Evolutionary conservation across 2,113 vertebrate species (phyloP), one percentile per base, ranked within the genome.

Genomic region (Psammodynastes pulverulentus): DNA sequence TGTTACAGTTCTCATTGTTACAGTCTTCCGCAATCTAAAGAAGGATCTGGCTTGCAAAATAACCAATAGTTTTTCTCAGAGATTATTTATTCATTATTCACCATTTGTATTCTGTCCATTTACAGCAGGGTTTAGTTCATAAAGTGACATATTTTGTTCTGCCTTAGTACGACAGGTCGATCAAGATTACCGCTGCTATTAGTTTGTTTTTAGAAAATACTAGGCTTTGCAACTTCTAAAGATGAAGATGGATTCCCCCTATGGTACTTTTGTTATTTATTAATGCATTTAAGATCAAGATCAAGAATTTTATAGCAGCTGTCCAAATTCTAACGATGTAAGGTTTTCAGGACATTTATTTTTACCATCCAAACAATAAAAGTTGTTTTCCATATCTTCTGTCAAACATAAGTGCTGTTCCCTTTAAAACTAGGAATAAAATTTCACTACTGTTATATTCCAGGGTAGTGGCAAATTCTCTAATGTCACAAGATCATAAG

Each of bases 281-380:
- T 94, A 56, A 89, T 86, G 94, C 87, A 84, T 93, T 79, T 95
- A 95, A 94, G 96, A 93, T 96, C 93, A 95, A 21, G 87, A 48
- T 94, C 88, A 90, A 96, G 90, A 96, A 95, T 96, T 97, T 97
- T 94, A 92, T 95, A 87, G 72, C 85, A 90, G 92, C 95, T 97
- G 93, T 96, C 97, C 94, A 94, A 49, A 34, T 95, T 94, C 89
- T 95, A 95, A 89, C 86, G 94, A 86, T 79, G 90, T 95, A 92
- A 93, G 46, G 62, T 96, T 97, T 97, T 97, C 95, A 97, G 97
- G 97, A 98, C 97, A 97, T 98, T 98, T 98, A 96, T 95, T 98
- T 98, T 98, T 98, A 98, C 95, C 96, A 96, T 95, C 96, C 94
- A 94, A 94, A 93, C 95, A 92, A 95, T 98, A 97, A 98, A 98